Base-by-base conservation (phyloP, 2,113 vertebrate genomes). In the Phaetusa simplex region DNA sequence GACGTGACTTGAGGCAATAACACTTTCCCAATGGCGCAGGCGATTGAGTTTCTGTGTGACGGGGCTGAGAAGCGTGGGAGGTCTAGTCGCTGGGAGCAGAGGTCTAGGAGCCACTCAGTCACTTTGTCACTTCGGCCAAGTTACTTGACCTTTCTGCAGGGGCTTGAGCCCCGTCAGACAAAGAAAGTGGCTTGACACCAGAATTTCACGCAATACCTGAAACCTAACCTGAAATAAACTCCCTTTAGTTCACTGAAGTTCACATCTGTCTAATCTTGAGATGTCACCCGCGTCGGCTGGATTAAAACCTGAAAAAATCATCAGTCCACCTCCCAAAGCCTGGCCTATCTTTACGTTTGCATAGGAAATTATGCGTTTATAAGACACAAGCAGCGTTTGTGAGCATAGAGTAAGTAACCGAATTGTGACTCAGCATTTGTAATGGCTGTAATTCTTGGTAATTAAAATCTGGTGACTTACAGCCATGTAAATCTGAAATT, bases 101-200 rank as follows among this genome's bases (percentile, higher is more conserved):
- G 91, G 86, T 96, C 93, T n/a, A 17, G 86, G 66, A 91, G 70
- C 53, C 84, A 73, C 91, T 96, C 83, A 73, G 81, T 96, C 96
- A 95, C 78, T 93, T 76, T 97, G 97, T 74, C 95, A 94, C 82
- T 83, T 52, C 77, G 87, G 93, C 84, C 85, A 88, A 95, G 91
- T 86, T 66, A 17, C 74, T 88, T 96, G 94, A 96, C 93, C 95
- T 95, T 94, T 82, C 42, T 83, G 19, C 34, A 40, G 7, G 55
- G 36, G 29, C 67, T 82, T 83, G n/a, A 62, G 86, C 73, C 3
- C 0, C 26, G 61, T 85, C 91, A 91, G 87, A 53, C 76, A 64
- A 66, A 82, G 62, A 50, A 72, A 82, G 81, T 21, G 50, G 20
- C 42, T 59, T 64, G 27, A 85, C 78, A 93, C 13, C 18, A 88